A percentile compares a stretch with the other conserved stretches of the same genome.
phyloP scores from a whole-genome alignment of 2,888 invertebrate genomes.

The Koerneria pararmatus region DNA sequence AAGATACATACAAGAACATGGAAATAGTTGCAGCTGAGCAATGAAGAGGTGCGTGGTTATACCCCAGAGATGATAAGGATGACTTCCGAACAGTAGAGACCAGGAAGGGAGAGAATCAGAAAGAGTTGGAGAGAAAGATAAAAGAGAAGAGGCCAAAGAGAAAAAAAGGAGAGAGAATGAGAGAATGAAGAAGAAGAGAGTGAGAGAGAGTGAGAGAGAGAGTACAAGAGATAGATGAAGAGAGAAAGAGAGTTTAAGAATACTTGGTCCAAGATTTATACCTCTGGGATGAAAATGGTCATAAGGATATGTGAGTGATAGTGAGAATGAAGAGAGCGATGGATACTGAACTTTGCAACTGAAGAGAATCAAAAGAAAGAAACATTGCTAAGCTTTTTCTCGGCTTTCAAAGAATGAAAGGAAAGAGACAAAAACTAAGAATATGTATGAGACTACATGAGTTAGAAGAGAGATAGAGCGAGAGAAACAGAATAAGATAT shows the following conservation, averaged over 20 bases:
- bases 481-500: background rate
- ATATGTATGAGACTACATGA: background rate
- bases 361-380: conserved; percentile 2
- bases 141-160: background rate
- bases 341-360: background rate
- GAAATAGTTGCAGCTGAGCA: background rate
- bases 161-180: conserved; percentile 10
- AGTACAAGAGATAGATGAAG: conserved; percentile 2
- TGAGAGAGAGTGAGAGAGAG: background rate
- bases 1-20: conserved; percentile 5
- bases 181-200: background rate
- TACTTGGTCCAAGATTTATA: too few species aligned
- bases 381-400: too few species aligned
- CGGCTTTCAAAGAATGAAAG: too few species aligned
- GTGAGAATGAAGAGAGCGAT: too few species aligned
- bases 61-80: background rate
- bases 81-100: background rate
- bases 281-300: too few species aligned
- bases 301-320: too few species aligned
- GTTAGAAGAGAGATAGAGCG: background rate
- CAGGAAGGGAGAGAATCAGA: background rate
- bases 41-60: background rate
- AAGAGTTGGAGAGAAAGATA: background rate
- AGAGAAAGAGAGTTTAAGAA: conserved; percentile 11
- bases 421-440: conserved; percentile 5